Evolutionary conservation across 2,888 invertebrate genomes (phyloP).

Genomic region (Scrobipalpa costella): DNA sequence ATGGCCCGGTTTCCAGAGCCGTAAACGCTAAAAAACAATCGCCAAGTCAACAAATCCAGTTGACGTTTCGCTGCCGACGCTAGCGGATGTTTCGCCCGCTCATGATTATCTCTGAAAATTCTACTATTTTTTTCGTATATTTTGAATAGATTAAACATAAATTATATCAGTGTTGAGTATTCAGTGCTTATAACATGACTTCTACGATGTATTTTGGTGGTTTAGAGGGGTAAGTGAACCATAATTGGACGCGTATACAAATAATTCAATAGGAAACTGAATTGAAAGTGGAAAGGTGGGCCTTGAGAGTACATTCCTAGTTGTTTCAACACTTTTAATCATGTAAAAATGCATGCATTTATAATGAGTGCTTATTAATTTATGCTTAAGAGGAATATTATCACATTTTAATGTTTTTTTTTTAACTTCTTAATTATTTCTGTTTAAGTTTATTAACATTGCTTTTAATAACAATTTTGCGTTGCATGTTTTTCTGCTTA

Average conservation of each 20-base stretch:
- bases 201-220: constrained; percentile 64
- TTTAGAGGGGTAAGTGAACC: constrained; percentile 69
- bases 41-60: constrained; percentile 42
- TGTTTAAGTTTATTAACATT: neutral
- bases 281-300: constrained; percentile 69
- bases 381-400: constrained; percentile 22
- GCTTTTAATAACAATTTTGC: too few species aligned
- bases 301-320: constrained; percentile 67
- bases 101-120: constrained; percentile 30
- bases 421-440: neutral
- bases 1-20: too few species aligned
- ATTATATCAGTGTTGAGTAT: constrained; percentile 26
- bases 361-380: constrained; percentile 24
- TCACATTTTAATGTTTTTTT: neutral
- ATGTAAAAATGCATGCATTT: constrained; percentile 32
- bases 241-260: neutral
- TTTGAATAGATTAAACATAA: constrained; percentile 35
- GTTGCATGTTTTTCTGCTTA: too few species aligned
- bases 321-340: constrained; percentile 48
- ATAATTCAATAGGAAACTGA: constrained; percentile 22
- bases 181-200: constrained; percentile 38
- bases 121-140: constrained; percentile 12
- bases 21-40: too few species aligned
- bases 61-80: constrained; percentile 42
- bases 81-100: constrained; percentile 32